Base-by-base conservation (phyloP, 2,797 vertebrate genomes). In the Microtus agrestis region DNA sequence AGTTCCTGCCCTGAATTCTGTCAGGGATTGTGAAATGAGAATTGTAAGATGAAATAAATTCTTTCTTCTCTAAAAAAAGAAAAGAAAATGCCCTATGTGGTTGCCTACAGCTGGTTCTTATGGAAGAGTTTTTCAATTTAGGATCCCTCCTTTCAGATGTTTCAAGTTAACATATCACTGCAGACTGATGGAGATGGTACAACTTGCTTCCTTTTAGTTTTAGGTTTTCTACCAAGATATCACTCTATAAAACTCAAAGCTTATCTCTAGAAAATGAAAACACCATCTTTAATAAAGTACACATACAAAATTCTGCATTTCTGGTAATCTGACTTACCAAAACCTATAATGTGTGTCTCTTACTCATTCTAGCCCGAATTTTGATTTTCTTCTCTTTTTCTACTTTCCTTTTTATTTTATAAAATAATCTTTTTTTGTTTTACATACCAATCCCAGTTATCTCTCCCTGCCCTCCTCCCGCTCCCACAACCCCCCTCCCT, bases 191-290 rank as follows among this genome's bases (percentile, higher is more conserved):
- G 71, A 73, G 37, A 25, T 11, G 21, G 21, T 25, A 19, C 5
- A 69, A 71, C 69, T 67, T 88, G 40, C 25, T 91, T 37, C 10
- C 88, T 95, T 91, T 94, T 43, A 89, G 63, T 51, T 78, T 89
- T 54, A 90, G 34, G 25, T 77, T 14, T 84, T 90, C 46, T 51
- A 67, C 3, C 77, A 23, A 89, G 29, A 79, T 48, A 29, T 21
- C 17, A 81, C 43, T 80, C 71, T 85, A 37, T 77, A 61, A 95
- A 94, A 76, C 29, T 56, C 34, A 73, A 6, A 87, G 12, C 17
- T 61, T 65, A 71, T 23, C 48, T 76, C 17, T 65, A 82, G 34
- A 31, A 81, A 86, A 25, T 46, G 94, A 84, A 94, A 91, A 11
- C 23, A 48, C 6, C 15, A 46, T 56, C 27, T 81, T 21, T 74